Evolutionary conservation across 2,888 invertebrate genomes (phyloP), one percentile per base, ranked within the genome.

Genomic region (Hoplodrina blanda): DNA sequence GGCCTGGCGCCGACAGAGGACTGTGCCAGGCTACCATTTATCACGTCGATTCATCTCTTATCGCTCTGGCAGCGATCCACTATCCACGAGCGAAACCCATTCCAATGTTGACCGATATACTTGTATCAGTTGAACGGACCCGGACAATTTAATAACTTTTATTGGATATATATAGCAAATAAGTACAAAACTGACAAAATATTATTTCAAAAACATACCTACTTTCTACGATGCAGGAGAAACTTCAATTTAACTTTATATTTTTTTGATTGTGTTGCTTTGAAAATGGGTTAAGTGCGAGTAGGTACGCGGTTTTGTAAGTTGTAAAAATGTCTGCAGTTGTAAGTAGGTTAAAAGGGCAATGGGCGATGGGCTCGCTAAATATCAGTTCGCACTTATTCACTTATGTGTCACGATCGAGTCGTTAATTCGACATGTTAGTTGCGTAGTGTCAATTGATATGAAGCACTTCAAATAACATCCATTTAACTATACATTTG

Each of bases 1-100:
- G 25, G 91, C 82, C 81, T 86, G 92, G 91, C 92, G 91, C 90
- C 91, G 76, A 69, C 80, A 76, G 82, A 76, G 81, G 81, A 71
- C 77, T 82, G 65, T 73, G 78, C 70, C 80, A 68, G 69, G 71
- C 70, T 66, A 76, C 71, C 86, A 91, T 91, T 91, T 89, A 90
- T 92, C 90, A 90, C 46, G 67, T 56, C 71, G 64, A 82, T 82
- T 78, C 78, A 87, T 85, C 83, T 83, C 84, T 82, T 87, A 87
- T 87, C 85, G 81, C 79, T 78, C 87, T 90, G 88, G 91, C 90
- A 87, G 70, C 53, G 68, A 82, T 88, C 88, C 88, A 86, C 73
- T 67, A 69, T 62, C 44, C 79, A 62, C 62, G 64, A 81, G 52
- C 68, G 65, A 69, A 78, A 74, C 73, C 66, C 70, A 75, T 73